A percentile compares a stretch with the other conserved stretches of the same genome.
Conservation (phyloP, 2,113 vertebrate genomes). For the Nothoprocta perdicaria region DNA sequence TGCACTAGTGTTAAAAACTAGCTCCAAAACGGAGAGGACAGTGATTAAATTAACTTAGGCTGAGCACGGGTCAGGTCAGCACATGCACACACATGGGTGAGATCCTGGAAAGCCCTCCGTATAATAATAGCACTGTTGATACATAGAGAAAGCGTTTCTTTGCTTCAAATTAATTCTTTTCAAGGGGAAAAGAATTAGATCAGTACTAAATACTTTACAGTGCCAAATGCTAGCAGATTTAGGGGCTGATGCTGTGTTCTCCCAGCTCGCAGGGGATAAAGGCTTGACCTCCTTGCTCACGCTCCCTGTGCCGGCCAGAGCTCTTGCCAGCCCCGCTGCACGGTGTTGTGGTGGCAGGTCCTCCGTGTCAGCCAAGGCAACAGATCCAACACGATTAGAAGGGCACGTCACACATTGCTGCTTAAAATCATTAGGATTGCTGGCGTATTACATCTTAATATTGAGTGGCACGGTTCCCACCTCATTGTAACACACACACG, state of each 20-base stretch:
- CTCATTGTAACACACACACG: background rate
- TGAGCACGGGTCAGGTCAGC: background rate
- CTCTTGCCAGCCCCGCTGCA: rapidly evolving
- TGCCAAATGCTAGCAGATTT: background rate
- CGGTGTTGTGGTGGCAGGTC: background rate
- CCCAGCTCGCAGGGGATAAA: background rate
- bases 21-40: background rate
- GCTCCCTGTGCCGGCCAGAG: background rate
- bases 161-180: background rate
- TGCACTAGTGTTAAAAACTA: background rate
- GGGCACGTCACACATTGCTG: background rate
- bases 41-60: background rate
- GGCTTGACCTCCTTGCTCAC: background rate
- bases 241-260: background rate
- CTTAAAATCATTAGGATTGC: background rate
- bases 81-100: background rate
- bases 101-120: background rate
- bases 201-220: background rate
- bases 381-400: background rate
- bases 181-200: background rate
- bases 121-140: background rate
- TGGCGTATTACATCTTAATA: background rate
- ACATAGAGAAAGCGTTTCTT: background rate
- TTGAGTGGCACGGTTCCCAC: background rate
- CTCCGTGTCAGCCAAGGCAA: background rate